Base-by-base conservation (phyloP, 2,888 invertebrate species). In the Cheilosia variabilis region DNA sequence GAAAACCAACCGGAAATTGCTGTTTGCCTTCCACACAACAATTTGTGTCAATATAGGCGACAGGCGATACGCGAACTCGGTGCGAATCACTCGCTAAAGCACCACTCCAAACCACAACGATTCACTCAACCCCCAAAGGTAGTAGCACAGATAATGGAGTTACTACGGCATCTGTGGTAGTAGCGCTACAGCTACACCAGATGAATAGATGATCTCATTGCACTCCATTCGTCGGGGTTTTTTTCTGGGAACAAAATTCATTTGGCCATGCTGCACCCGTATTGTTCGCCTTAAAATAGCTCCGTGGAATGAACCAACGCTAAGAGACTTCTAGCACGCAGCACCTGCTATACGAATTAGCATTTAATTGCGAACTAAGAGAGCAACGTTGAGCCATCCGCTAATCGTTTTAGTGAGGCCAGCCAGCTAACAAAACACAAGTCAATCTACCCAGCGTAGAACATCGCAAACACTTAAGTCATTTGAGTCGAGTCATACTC, bases 1-100 rank as follows among this genome's bases (percentile, higher is more conserved):
- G 68, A 57, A 69, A 68, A 45, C 31, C 69, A 57, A 57, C 69
- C 69, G 69, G 69, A 69, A 57, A 69, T 57, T 55, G 69, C 45
- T 69, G 43, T 57, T 68, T 55, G 27, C 7, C 55, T 41, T 68
- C 9, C 68, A 55, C 27, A 45, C 31, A 45, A 45, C 69, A 22
- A 43, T 22, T 22, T 68, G 53, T 31, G 68, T 68, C 68, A 55
- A 53, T 15, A 68, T 57, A 45, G 27, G 27, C 53, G 43, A 68
- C 31, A 45, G 27, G 27, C 53, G 43, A 55, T 57, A 57, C 47
- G 31, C 69, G 57, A 57, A 55, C 45, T 47, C 43, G 34, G 45
- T 34, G 34, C 57, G 55, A 68, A 68, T 68, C 55, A 55, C 15
- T 68, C 19, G 68, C 45, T 31, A 69, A 57, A 57, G 68, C 22